Conservation (phyloP, 2,888 invertebrate genomes). For the Campoletis raptor region DNA sequence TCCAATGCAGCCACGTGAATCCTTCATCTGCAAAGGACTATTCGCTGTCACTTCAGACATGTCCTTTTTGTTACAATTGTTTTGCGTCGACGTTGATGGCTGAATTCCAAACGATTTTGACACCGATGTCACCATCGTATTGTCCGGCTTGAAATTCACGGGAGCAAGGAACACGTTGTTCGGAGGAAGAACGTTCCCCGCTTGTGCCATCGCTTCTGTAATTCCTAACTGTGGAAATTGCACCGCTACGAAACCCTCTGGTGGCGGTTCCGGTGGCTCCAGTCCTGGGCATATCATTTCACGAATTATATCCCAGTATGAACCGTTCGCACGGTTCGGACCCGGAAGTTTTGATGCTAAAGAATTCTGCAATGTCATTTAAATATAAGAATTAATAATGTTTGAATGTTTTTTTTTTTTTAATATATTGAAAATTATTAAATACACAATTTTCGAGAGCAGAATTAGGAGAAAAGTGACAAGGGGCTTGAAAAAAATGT, state of each 20-base stretch:
- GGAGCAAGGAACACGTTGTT: slow-evolving; percentile 93
- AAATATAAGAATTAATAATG: neutral
- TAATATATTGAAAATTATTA: too few relatives aligned
- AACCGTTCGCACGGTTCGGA: slow-evolving; percentile 91
- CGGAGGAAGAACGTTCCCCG: slow-evolving; percentile 87
- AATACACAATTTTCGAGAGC: too few relatives aligned
- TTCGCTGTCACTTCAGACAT: slow-evolving; percentile 59
- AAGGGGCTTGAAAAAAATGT: too few relatives aligned
- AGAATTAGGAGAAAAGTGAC: too few relatives aligned
- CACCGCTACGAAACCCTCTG: slow-evolving; percentile 88
- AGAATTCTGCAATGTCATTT: slow-evolving; percentile 86
- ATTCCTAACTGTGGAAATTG: slow-evolving; percentile 89
- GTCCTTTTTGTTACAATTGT: slow-evolving; percentile 76
- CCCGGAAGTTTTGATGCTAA: slow-evolving; percentile 92
- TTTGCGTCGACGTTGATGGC: slow-evolving; percentile 77
- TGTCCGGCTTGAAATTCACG: slow-evolving; percentile 81
- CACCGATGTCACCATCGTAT: slow-evolving; percentile 79
- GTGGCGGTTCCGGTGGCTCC: slow-evolving; percentile 83
- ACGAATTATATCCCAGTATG: slow-evolving; percentile 92
- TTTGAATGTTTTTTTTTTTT: neutral
- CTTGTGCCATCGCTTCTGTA: slow-evolving; percentile 92
- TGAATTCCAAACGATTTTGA: slow-evolving; percentile 80
- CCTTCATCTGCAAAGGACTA: slow-evolving; percentile 65
- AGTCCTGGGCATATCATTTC: slow-evolving; percentile 91
- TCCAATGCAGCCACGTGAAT: slow-evolving; percentile 51